Conservation (phyloP, 2,113 vertebrate genomes). For the Callospermophilus lateralis region DNA sequence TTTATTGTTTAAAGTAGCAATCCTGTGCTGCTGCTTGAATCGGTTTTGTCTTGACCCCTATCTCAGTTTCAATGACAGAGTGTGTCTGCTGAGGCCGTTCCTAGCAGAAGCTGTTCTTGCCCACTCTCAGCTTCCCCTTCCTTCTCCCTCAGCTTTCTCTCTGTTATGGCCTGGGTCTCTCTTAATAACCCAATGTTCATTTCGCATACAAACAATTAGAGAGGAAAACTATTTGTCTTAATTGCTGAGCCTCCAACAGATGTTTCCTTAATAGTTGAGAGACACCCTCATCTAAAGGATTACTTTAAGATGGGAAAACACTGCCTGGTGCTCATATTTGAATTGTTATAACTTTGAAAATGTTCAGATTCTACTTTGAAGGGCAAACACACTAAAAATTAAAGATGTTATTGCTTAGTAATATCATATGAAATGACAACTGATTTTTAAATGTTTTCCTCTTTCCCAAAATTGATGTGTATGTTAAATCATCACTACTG, state of each 20-base stretch:
- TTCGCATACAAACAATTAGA: conserved; percentile 65
- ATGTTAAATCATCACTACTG: background rate
- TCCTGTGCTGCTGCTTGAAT: no score
- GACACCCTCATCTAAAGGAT: conserved; percentile 62
- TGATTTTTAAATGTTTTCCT: background rate
- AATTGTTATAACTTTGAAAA: conserved; percentile 66
- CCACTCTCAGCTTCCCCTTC: background rate
- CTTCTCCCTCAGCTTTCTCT: background rate
- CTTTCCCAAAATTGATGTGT: background rate
- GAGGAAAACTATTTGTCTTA: conserved; percentile 74
- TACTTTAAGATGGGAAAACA: conserved; percentile 67
- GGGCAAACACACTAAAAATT: conserved; percentile 49
- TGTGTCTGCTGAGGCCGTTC: background rate
- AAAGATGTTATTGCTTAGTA: background rate
- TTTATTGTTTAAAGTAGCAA: background rate
- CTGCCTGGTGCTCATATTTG: conserved; percentile 42
- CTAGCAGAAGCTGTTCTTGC: background rate
- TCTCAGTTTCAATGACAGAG: background rate
- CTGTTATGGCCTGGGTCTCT: background rate
- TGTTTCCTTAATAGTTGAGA: conserved; percentile 73
- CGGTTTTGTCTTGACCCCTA: background rate
- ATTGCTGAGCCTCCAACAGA: conserved; percentile 73
- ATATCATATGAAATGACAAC: background rate
- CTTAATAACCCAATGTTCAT: conserved; percentile 49
- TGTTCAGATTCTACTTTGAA: conserved; percentile 57